phyloP scores from a whole-genome alignment of 2,888 invertebrate species.

The Phyto melanocephala region DNA sequence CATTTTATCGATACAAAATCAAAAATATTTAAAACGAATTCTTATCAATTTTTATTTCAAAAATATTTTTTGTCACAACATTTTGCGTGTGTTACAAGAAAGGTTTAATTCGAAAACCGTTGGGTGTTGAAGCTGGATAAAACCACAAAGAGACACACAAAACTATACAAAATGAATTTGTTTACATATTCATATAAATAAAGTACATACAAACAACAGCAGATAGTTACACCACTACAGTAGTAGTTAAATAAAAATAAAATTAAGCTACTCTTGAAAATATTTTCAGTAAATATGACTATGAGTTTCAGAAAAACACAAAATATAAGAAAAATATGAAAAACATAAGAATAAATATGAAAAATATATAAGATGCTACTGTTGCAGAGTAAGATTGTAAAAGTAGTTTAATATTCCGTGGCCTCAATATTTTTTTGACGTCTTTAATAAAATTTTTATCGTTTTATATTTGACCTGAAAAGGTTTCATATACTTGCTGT shows the following conservation, averaged over 20 bases:
- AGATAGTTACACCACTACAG: background rate
- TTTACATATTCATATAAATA: background rate
- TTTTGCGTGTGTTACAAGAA: no score
- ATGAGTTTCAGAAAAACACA: background rate
- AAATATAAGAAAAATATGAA: background rate
- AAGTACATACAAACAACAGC: background rate
- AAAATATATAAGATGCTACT: background rate
- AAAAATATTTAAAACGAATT: no score
- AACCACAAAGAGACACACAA: background rate
- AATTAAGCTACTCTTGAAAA: background rate
- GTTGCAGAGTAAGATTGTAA: background rate
- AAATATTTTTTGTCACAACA: no score
- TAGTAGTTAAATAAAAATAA: background rate
- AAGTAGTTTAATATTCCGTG: background rate
- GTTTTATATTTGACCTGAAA: background rate
- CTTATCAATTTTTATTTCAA: no score
- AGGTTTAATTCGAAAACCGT: no score
- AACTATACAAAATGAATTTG: background rate
- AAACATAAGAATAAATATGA: background rate
- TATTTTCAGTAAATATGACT: background rate
- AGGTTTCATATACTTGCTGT: no score
- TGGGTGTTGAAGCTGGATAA: background rate
- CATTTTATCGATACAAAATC: no score
- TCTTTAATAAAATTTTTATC: background rate
- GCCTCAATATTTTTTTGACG: background rate